A percentile compares a stretch with the other conserved stretches of the same genome.
Evolutionary conservation across 2,888 invertebrate genomes (phyloP).

Genomic region (Campoletis raptor): DNA sequence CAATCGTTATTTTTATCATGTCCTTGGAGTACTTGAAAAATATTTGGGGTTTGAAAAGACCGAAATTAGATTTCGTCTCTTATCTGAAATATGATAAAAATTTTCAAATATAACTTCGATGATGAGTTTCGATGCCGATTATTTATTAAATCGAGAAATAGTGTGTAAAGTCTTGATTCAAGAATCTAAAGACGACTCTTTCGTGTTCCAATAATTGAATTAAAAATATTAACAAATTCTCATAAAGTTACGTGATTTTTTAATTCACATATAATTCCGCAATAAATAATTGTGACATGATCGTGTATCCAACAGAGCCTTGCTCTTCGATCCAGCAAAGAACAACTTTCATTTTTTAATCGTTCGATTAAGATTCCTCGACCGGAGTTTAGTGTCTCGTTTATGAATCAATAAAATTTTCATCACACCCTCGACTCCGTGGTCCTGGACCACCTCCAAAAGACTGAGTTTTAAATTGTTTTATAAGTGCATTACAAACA

Average conservation of each 20-base stretch:
- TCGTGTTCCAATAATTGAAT: background rate
- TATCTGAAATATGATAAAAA: background rate
- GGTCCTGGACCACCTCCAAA: background rate
- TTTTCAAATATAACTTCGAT: background rate
- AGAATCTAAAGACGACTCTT: background rate
- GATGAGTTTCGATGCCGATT: background rate
- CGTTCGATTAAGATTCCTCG: background rate
- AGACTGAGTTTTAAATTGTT: background rate
- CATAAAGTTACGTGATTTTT: conserved; percentile 16
- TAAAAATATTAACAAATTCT: background rate
- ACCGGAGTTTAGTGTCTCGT: background rate
- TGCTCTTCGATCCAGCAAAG: background rate
- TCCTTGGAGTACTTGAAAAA: background rate
- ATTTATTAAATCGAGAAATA: background rate
- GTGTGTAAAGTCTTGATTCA: background rate
- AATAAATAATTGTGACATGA: conserved; percentile 27
- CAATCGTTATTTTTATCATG: background rate
- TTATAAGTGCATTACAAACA: background rate
- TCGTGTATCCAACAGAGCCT: background rate
- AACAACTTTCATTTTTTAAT: conserved; percentile 54
- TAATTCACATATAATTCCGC: background rate
- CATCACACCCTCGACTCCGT: background rate
- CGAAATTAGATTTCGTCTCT: background rate
- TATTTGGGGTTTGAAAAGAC: background rate
- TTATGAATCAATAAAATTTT: background rate